phyloP scores from a whole-genome alignment of 1,140 invertebrate species.

The Leucophenga varia region DNA sequence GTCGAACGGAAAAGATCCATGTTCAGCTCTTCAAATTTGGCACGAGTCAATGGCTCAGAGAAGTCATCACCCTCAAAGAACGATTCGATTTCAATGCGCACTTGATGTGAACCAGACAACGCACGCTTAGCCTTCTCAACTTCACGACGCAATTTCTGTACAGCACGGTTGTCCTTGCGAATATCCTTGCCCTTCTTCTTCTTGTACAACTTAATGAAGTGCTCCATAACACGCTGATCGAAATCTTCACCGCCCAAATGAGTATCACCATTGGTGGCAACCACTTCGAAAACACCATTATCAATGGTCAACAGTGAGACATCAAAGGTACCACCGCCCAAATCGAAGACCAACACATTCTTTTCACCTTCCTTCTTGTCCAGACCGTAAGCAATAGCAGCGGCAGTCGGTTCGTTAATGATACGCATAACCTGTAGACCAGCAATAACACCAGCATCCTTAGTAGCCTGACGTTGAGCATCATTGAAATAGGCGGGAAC shows the following conservation, averaged over 20 bases:
- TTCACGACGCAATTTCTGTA: conserved; percentile 94
- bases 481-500: conserved; percentile 99
- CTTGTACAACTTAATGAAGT: conserved; percentile 98
- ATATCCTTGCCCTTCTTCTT: conserved; percentile 99
- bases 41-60: conserved; percentile 97
- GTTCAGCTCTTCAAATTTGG: conserved; percentile 99
- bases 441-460: conserved; percentile 85
- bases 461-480: conserved; percentile 96
- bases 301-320: conserved; percentile 98
- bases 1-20: conserved; percentile 99
- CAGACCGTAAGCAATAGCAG: conserved; percentile 98
- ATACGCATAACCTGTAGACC: conserved; percentile 98
- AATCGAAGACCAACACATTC: conserved; percentile 98
- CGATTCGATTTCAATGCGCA: conserved; percentile 98
- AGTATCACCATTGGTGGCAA: conserved; percentile 98
- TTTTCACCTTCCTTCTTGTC: conserved; percentile 99
- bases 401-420: conserved; percentile 99
- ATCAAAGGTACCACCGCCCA: conserved; percentile 99
- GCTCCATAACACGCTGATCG: conserved; percentile 97
- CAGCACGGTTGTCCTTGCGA: conserved; percentile 90
- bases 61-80: conserved; percentile 99
- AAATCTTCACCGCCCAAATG: conserved; percentile 99
- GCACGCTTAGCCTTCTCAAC: conserved; percentile 98
- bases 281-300: conserved; percentile 89
- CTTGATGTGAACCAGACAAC: conserved; percentile 92